These are phyloP conservation scores for Mesocentrotus franciscanus DNA, from an alignment of 53 echinoderm and acorn worm species.

Conservation along the genomic window DNA sequence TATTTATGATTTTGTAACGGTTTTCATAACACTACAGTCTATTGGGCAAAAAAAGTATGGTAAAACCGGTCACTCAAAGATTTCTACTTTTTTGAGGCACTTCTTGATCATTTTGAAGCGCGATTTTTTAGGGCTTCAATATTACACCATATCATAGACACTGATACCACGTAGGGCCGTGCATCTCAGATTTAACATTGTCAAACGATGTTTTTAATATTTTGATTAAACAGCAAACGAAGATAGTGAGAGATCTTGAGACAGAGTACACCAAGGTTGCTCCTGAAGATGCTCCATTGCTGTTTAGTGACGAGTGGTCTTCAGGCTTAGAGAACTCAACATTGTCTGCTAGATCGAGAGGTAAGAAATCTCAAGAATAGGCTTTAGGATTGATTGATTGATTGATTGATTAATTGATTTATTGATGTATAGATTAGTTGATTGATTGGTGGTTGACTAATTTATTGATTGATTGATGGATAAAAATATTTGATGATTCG, in stretches of 20 bases:
- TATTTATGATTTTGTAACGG: too few species aligned
- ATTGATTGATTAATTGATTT: background rate
- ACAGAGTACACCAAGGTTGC: constrained; percentile 79
- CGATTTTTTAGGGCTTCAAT: too few species aligned
- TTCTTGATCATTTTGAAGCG: too few species aligned
- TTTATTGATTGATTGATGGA: background rate
- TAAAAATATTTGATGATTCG: too few species aligned
- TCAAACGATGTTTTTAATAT: background rate
- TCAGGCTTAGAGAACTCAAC: constrained; percentile 73
- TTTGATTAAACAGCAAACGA: constrained; percentile 67
- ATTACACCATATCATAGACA: too few species aligned
- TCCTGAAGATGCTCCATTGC: constrained; percentile 84
- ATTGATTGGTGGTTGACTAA: background rate
- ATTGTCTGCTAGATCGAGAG: constrained; percentile 65
- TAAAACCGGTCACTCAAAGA: too few species aligned
- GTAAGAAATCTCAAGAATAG: background rate
- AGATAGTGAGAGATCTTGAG: constrained; percentile 83
- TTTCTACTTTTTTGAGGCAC: too few species aligned
- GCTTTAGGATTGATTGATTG: background rate
- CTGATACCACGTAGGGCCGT: too few species aligned
- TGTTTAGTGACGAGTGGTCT: constrained; percentile 73
- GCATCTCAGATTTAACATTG: too few species aligned
- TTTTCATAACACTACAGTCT: too few species aligned
- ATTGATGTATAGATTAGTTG: background rate
- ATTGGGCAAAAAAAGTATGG: too few species aligned